Percentiles rank a stretch among this genome's conserved stretches.
These are phyloP conservation scores for Emydura subglobosa DNA, from an alignment of 2,113 vertebrate genomes.

Conservation along the genomic window DNA sequence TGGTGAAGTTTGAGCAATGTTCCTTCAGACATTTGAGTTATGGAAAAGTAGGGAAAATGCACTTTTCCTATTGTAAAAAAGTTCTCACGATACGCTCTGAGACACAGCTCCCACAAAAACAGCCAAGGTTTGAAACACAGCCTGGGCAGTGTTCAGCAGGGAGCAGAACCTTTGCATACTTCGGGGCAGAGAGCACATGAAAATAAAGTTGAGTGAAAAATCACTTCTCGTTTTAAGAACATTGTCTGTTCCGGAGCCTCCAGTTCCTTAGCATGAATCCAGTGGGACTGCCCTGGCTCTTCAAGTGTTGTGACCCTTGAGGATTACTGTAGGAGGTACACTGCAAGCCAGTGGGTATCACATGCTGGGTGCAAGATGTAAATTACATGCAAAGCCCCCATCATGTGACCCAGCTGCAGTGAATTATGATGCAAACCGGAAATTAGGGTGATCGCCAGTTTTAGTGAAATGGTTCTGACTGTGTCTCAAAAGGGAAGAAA, in stretches of 20 bases:
- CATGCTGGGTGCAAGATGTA: background rate
- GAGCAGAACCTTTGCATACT: background rate
- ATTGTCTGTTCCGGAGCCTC: background rate
- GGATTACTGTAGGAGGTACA: background rate
- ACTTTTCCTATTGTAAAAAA: background rate
- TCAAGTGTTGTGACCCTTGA: background rate
- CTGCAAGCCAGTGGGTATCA: too few relatives aligned
- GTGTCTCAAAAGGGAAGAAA: background rate
- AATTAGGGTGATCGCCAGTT: background rate
- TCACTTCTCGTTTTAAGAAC: background rate
- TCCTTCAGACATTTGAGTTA: background rate
- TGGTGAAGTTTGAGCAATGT: background rate
- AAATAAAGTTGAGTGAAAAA: background rate
- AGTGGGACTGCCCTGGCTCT: too few relatives aligned
- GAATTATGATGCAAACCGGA: background rate
- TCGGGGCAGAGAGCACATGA: background rate
- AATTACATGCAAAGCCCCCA: background rate
- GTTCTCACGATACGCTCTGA: background rate
- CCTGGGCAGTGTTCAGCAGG: rapidly evolving
- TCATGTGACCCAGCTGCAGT: background rate
- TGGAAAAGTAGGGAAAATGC: background rate
- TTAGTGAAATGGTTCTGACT: background rate
- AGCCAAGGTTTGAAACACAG: rapidly evolving
- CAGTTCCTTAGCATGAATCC: background rate
- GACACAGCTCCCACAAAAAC: background rate